These are phyloP conservation scores for Callinectes sapidus DNA, from an alignment of 2,888 invertebrate genomes.

Conservation along the genomic window DNA sequence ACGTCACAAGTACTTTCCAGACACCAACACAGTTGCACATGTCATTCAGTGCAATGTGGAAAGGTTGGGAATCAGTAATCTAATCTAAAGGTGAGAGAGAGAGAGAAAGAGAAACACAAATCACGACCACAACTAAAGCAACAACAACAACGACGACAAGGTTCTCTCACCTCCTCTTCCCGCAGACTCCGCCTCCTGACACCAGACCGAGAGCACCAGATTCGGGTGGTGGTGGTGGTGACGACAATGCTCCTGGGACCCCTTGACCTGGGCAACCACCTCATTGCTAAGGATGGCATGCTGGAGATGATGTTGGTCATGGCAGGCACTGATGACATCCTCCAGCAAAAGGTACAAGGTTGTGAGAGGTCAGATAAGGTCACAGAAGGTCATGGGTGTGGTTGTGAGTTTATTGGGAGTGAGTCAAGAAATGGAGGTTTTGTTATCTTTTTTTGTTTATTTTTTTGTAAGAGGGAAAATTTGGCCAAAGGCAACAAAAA, in stretches of 20 bases:
- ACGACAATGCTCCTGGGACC: constrained; percentile 93
- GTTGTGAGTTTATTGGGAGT: no score
- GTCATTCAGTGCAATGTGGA: no score
- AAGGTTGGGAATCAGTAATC: no score
- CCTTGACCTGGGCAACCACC: constrained; percentile 90
- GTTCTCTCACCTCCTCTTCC: not conserved
- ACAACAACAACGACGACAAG: not conserved
- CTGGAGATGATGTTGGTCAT: constrained; percentile 97
- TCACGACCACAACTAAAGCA: not conserved
- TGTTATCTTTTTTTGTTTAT: no score
- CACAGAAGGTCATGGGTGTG: not conserved
- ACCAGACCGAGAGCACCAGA: constrained; percentile 91
- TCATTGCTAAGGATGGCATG: constrained; percentile 83
- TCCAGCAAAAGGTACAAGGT: constrained; percentile 81
- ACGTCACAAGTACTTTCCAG: no score
- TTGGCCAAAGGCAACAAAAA: no score
- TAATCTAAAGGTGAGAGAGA: no score
- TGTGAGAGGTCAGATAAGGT: not conserved
- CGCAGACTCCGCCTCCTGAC: constrained; percentile 85
- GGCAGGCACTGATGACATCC: constrained; percentile 92
- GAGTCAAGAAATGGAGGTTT: no score
- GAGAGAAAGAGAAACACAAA: not conserved
- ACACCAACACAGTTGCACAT: no score
- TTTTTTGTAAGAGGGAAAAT: no score
- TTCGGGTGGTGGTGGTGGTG: constrained; percentile 89